Evolutionary conservation across 2,888 invertebrate genomes (phyloP).

Genomic region (Agrochola lychnidis): DNA sequence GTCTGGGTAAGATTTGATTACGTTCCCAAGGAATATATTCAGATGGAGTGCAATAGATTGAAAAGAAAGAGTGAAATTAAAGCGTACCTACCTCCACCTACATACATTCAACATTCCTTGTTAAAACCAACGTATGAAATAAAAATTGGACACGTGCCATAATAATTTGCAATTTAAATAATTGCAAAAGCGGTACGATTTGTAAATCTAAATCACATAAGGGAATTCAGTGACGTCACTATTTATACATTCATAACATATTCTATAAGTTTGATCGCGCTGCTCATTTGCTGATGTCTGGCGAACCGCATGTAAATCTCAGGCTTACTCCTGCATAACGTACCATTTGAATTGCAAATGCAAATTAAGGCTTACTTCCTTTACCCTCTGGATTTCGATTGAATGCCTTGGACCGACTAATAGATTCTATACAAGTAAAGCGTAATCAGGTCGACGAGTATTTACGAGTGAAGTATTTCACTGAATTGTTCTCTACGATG

Average conservation of each 20-base stretch:
- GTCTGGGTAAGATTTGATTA: background rate
- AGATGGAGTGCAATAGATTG: background rate
- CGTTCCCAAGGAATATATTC: background rate
- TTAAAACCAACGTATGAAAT: conserved; percentile 24
- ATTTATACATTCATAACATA: conserved; percentile 37
- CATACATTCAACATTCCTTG: conserved; percentile 14
- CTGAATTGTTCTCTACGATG: background rate
- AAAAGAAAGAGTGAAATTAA: conserved; percentile 23
- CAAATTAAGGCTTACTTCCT: conserved; percentile 71
- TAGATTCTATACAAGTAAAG: conserved; percentile 49
- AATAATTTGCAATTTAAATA: conserved; percentile 49
- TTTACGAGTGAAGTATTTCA: conserved; percentile 1
- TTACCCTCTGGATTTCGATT: conserved; percentile 49
- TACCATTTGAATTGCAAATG: conserved; percentile 79
- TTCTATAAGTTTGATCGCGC: conserved; percentile 46
- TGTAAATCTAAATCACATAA: conserved; percentile 44
- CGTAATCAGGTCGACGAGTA: conserved; percentile 8
- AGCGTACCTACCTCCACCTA: conserved; percentile 16
- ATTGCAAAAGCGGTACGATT: conserved; percentile 32
- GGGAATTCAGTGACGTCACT: conserved; percentile 42
- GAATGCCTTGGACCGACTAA: conserved; percentile 47
- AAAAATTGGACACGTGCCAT: conserved; percentile 49
- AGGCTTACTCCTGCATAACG: conserved; percentile 71
- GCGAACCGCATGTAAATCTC: conserved; percentile 71
- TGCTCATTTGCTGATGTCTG: conserved; percentile 53